A percentile compares a stretch with the other conserved stretches of the same genome.
Conservation (phyloP, 30 jellyfish, hydroid and myxozoan species). For the Cassiopea andromeda region DNA sequence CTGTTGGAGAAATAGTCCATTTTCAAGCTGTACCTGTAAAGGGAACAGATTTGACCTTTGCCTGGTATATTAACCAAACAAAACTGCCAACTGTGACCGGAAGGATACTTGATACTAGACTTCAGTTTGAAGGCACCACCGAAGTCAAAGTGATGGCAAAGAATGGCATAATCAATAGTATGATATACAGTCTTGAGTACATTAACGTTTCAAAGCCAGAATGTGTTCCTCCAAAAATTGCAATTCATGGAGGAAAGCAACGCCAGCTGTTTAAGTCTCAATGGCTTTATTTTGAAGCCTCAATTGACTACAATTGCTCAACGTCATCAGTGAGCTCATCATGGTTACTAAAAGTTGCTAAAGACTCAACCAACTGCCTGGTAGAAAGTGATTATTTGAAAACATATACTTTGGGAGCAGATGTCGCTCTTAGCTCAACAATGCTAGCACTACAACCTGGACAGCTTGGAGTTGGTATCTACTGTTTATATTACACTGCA, state of each 20-base stretch:
- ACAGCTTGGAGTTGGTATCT: slow-evolving; percentile 61
- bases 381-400: slow-evolving; percentile 18
- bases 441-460: slow-evolving; percentile 84
- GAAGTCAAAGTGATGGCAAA: slow-evolving; percentile 26
- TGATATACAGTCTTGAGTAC: neutral
- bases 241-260: slow-evolving; percentile 32
- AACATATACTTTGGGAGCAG: neutral
- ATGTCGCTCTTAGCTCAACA: slow-evolving; percentile 48
- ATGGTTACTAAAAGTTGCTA: slow-evolving; percentile 71
- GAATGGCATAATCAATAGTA: slow-evolving; percentile 8
- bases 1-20: slow-evolving; percentile 30
- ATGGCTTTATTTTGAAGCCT: slow-evolving; percentile 87
- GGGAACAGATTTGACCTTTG: slow-evolving; percentile 38
- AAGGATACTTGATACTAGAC: neutral
- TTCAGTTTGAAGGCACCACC: slow-evolving; percentile 25
- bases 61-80: slow-evolving; percentile 44
- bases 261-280: slow-evolving; percentile 66
- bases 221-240: slow-evolving; percentile 70
- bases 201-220: slow-evolving; percentile 25
- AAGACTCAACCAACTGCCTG: slow-evolving; percentile 50
- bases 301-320: slow-evolving; percentile 63
- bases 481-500: slow-evolving; percentile 75
- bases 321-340: slow-evolving; percentile 39
- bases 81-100: neutral
- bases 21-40: slow-evolving; percentile 24